phyloP scores from a whole-genome alignment of 2,888 invertebrate species.

The Chrysolina haemoptera region DNA sequence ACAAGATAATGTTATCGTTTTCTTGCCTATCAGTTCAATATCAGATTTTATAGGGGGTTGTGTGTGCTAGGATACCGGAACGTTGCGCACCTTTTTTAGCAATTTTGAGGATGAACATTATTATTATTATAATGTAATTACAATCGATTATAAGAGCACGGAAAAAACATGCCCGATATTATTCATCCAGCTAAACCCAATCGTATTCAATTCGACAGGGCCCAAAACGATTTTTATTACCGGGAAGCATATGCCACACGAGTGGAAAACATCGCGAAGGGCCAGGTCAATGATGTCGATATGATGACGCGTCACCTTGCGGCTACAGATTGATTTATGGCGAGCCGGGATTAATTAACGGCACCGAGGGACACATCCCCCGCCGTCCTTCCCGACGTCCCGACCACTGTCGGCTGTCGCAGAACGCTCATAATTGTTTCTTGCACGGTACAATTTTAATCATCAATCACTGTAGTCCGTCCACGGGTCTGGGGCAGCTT shows the following conservation, averaged over 20 bases:
- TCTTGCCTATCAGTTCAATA: no score
- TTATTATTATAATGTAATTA: no score
- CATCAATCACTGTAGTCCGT: conserved; percentile 59
- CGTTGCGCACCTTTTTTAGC: no score
- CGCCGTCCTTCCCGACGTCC: conserved; percentile 57
- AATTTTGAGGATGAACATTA: no score
- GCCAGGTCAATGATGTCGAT: conserved; percentile 70
- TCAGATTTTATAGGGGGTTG: no score
- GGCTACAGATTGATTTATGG: conserved; percentile 70
- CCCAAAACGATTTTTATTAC: conserved; percentile 34
- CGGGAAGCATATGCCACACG: conserved; percentile 57
- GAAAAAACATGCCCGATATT: neutral
- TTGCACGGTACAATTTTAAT: conserved; percentile 63
- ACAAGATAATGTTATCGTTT: no score
- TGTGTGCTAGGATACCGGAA: no score
- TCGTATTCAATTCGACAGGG: neutral
- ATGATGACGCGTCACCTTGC: conserved; percentile 71
- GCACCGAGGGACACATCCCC: conserved; percentile 64
- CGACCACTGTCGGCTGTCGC: conserved; percentile 62
- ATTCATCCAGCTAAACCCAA: neutral
- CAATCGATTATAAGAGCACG: no score
- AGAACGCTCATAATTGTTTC: conserved; percentile 66
- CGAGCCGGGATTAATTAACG: conserved; percentile 67
- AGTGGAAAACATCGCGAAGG: conserved; percentile 61
- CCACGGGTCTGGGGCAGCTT: neutral